Evolutionary conservation across 2,797 vertebrate species (phyloP).

Genomic region (Taeniopygia guttata): DNA sequence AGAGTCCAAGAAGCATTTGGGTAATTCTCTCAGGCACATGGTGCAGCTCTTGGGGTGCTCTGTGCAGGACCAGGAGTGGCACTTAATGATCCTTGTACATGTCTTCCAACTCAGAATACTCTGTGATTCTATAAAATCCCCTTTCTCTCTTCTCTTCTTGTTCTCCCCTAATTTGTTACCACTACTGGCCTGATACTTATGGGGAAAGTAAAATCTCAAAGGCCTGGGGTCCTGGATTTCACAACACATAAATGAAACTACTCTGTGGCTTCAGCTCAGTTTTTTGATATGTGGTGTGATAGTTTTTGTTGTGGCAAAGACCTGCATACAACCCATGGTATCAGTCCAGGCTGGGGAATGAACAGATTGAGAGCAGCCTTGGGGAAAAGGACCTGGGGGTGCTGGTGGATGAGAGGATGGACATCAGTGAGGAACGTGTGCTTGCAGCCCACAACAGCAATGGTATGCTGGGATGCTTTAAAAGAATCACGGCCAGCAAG

Average conservation of each 20-base stretch:
- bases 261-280: not conserved
- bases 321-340: not conserved
- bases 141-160: not conserved
- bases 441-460: not conserved
- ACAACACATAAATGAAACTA: not conserved
- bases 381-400: not conserved
- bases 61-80: not conserved
- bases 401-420: not conserved
- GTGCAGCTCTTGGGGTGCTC: no score
- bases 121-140: not conserved
- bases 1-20: not conserved
- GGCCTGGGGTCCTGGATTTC: not conserved
- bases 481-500: not conserved
- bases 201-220: not conserved
- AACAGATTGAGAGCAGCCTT: not conserved
- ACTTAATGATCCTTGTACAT: no score
- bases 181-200: not conserved
- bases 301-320: not conserved
- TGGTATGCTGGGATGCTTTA: not conserved
- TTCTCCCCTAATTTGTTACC: not conserved
- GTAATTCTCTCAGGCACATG: not conserved
- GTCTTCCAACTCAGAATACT: not conserved
- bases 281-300: not conserved
- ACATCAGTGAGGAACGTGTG: fast-evolving
- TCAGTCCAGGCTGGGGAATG: not conserved